Conservation (phyloP, 1,140 invertebrate genomes). For the Phortica variegata region DNA sequence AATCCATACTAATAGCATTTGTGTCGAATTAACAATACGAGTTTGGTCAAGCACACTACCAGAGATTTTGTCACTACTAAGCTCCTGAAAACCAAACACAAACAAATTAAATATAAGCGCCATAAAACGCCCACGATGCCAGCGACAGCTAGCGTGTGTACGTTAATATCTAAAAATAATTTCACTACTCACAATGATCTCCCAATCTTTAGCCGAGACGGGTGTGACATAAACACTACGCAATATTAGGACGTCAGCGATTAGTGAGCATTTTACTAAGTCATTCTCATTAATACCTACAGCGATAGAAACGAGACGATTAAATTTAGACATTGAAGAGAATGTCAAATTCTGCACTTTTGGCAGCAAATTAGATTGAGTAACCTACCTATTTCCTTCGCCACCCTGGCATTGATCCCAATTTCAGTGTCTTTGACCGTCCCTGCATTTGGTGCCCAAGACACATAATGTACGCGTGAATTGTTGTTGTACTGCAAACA, state of each 20-base stretch:
- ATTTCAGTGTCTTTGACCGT: constrained; percentile 54
- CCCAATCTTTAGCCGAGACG: constrained; percentile 54
- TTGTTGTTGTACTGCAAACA: constrained; percentile 37
- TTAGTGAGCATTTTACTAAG: constrained; percentile 50
- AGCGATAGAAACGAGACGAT: constrained; percentile 18
- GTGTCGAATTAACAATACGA: constrained; percentile 56
- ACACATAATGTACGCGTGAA: constrained; percentile 42
- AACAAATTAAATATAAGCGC: constrained; percentile 9
- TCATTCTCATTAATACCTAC: constrained; percentile 52
- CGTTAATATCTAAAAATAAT: not conserved
- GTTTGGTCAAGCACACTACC: constrained; percentile 59
- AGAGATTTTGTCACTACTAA: constrained; percentile 59
- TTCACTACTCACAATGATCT: constrained; percentile 51
- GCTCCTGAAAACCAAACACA: constrained; percentile 43
- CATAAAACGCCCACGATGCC: not conserved
- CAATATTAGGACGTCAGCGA: constrained; percentile 48
- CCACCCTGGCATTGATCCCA: constrained; percentile 57
- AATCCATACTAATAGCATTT: constrained; percentile 60
- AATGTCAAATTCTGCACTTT: constrained; percentile 26
- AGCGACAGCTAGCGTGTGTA: too few species aligned
- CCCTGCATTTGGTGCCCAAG: constrained; percentile 47
- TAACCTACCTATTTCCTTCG: constrained; percentile 55
- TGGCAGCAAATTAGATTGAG: constrained; percentile 41
- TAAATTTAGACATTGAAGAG: not conserved
- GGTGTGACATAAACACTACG: constrained; percentile 50